Percentiles rank a stretch among this genome's conserved stretches.
phyloP scores from a whole-genome alignment of 2,113 vertebrate genomes.

The Callorhinus ursinus region DNA sequence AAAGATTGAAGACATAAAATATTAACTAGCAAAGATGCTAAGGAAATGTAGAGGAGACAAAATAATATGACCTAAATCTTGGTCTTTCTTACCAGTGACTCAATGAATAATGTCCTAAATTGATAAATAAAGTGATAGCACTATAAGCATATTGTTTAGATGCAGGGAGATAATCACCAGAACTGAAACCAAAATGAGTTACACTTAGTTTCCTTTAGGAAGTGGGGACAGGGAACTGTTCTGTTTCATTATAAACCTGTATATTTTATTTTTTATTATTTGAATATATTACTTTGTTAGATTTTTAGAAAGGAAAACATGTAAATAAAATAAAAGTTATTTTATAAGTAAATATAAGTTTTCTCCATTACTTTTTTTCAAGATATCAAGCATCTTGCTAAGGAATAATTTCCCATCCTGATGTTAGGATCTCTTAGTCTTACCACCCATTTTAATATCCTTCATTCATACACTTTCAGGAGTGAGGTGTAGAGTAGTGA shows the following conservation, averaged over 20 bases:
- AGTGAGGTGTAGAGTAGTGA: not conserved
- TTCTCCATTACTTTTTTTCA: not conserved
- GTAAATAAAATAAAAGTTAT: not conserved
- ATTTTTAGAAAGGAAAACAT: not conserved
- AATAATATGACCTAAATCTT: not conserved
- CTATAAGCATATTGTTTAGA: not conserved
- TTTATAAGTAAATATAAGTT: not conserved
- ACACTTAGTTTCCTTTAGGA: constrained; percentile 26
- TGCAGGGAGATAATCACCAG: not conserved
- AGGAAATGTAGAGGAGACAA: not conserved
- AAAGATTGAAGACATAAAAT: constrained; percentile 15
- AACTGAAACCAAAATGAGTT: constrained; percentile 29
- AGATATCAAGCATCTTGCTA: not conserved
- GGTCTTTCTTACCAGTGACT: not conserved
- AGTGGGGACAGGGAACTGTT: not conserved
- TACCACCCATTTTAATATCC: not conserved
- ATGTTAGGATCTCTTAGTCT: not conserved
- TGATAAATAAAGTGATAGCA: not conserved
- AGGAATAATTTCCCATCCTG: not conserved
- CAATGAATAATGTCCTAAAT: constrained; percentile 14
- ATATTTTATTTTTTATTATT: constrained; percentile 31
- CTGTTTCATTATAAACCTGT: constrained; percentile 8
- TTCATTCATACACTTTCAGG: not conserved
- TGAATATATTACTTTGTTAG: constrained; percentile 21
- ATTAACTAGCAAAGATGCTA: constrained; percentile 37